These are phyloP conservation scores for Smittia aterrima DNA, from an alignment of 2,888 invertebrate genomes.

Conservation along the genomic window DNA sequence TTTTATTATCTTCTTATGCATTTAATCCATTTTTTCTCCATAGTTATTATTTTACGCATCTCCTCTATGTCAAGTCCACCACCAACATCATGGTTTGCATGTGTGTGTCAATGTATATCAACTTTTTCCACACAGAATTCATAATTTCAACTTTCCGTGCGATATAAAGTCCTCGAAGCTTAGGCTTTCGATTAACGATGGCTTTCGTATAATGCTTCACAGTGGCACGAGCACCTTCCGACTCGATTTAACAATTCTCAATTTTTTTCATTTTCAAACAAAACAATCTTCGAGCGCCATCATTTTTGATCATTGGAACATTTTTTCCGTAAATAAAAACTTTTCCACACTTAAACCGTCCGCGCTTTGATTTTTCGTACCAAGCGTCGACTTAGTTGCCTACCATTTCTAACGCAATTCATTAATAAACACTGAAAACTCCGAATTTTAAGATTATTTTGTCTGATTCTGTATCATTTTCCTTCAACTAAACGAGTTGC, in stretches of 20 bases:
- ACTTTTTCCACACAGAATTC: conserved; percentile 32
- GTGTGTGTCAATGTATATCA: conserved; percentile 27
- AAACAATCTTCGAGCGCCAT: conserved; percentile 41
- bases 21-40: conserved; percentile 33
- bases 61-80: conserved; percentile 13
- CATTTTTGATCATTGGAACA: conserved; percentile 39
- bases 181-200: neutral
- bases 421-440: conserved; percentile 41
- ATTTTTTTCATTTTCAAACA: conserved; percentile 41
- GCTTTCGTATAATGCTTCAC: neutral
- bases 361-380: conserved; percentile 12
- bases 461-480: conserved; percentile 20
- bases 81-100: conserved; percentile 12
- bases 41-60: conserved; percentile 40
- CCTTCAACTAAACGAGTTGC: conserved; percentile 18
- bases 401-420: conserved; percentile 41
- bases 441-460: conserved; percentile 18
- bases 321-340: conserved; percentile 37
- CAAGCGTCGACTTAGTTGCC: conserved; percentile 9
- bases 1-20: too few relatives aligned
- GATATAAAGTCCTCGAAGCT: neutral
- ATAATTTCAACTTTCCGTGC: conserved; percentile 13
- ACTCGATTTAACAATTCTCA: neutral
- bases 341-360: neutral
- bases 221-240: neutral